These are phyloP conservation scores for Prinia subflava DNA, from an alignment of 2,113 vertebrate genomes.

Conservation along the genomic window DNA sequence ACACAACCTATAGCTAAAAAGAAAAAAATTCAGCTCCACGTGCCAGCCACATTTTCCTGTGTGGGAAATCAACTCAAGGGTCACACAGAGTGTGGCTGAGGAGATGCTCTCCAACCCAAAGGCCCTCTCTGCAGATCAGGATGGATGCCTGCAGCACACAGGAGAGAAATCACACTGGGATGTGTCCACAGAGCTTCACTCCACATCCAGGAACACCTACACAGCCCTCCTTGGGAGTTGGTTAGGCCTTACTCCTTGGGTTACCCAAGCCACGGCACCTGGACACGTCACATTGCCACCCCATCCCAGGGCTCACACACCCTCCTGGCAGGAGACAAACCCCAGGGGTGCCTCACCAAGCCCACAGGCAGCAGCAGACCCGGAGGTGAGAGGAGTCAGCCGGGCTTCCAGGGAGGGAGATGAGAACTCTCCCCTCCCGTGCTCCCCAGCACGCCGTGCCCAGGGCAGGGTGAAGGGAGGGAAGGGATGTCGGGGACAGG, in stretches of 20 bases:
- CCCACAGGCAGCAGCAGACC: background rate
- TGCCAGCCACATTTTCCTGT: fast-evolving
- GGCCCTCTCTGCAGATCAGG: background rate
- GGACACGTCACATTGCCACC: fast-evolving
- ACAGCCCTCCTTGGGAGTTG: background rate
- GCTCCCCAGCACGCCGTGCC: background rate
- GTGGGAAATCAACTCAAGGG: fast-evolving
- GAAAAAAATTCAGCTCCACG: fast-evolving
- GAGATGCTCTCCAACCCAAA: background rate
- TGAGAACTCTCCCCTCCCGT: fast-evolving
- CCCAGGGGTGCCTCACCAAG: background rate
- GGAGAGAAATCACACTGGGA: fast-evolving
- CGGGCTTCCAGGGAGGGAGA: background rate
- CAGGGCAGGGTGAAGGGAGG: background rate
- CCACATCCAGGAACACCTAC: background rate
- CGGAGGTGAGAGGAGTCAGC: background rate
- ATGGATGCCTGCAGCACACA: background rate
- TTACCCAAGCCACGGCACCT: fast-evolving
- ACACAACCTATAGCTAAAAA: fast-evolving
- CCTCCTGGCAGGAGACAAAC: background rate
- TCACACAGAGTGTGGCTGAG: fast-evolving
- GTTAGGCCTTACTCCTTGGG: no score
- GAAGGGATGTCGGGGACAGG: background rate
- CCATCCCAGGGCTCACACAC: background rate
- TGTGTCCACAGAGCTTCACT: background rate